These are phyloP conservation scores for Limulus polyphemus DNA, from an alignment of 2,888 invertebrate genomes.

Conservation along the genomic window DNA sequence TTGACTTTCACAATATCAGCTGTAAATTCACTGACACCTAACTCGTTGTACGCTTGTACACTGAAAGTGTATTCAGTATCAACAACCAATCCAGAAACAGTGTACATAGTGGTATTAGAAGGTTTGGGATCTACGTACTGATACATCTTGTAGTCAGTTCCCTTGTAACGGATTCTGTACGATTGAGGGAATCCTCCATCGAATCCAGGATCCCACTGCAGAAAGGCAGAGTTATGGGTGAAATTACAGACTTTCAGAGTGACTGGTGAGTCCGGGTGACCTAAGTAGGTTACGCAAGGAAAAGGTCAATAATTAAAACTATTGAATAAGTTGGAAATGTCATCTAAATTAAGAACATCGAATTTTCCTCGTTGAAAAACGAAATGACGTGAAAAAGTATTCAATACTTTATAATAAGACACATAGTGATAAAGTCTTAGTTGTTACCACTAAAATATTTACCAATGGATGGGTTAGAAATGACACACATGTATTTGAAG, in stretches of 20 bases:
- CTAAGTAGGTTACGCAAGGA: too few relatives aligned
- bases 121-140: slow-evolving; percentile 63
- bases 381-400: too few relatives aligned
- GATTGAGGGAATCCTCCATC: slow-evolving; percentile 76
- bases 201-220: slow-evolving; percentile 84
- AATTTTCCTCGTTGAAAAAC: too few relatives aligned
- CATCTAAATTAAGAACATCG: too few relatives aligned
- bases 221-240: slow-evolving; percentile 68
- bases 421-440: too few relatives aligned
- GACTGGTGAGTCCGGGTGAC: slow-evolving; percentile 37
- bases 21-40: slow-evolving; percentile 73
- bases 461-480: too few relatives aligned
- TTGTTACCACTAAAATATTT: too few relatives aligned
- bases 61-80: slow-evolving; percentile 80
- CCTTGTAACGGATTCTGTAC: slow-evolving; percentile 61
- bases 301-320: too few relatives aligned
- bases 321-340: too few relatives aligned
- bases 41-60: slow-evolving; percentile 74
- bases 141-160: slow-evolving; percentile 26
- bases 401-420: too few relatives aligned
- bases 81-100: slow-evolving; percentile 59
- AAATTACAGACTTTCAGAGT: slow-evolving; percentile 54
- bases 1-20: slow-evolving; percentile 68
- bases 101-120: slow-evolving; percentile 48
- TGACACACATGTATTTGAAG: too few relatives aligned